Evolutionary conservation across 1,140 invertebrate genomes (phyloP), one percentile per base, ranked within the genome.

Genomic region (Stratiolaelaps scimitus): DNA sequence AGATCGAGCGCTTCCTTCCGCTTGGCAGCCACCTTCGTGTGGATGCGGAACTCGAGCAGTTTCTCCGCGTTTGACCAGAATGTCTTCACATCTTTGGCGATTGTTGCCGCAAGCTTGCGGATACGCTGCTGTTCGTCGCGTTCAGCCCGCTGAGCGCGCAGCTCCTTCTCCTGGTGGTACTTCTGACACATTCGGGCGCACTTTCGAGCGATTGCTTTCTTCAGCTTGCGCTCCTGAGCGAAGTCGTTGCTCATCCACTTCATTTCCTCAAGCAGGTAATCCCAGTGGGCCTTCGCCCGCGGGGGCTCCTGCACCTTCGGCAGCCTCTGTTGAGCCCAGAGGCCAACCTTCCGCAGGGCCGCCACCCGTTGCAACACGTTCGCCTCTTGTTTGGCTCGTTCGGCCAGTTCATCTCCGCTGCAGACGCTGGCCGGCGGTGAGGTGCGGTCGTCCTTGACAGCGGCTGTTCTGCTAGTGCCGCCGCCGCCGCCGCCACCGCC

Each of bases 41-140:
- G 85, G 70, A 94, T 88, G 75, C 95, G 95, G 75, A 86, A 94
- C 76, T 97, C 91, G 43, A 96, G 91, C 71, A 96, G 77, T 85
- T 96, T 97, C 78, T 96, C 91, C 20, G 94, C 91, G 78, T 96
- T 94, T 1, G 81, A 78, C 95, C 95, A 98, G 76, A 98, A 99
- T 43, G 84, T 86, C 76, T 88, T 84, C 17, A 98, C 83, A 79
- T 94, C 90, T 75, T 92, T 94, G 0, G 94, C 89, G 65, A 95
- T 84, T 70, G 87, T 87, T 17, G 84, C 81, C 23, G 93, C 93
- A 34, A 95, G 88, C 71, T 87, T 84, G 72, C 84, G 85, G 19
- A 94, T 72, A 72, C 89, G 85, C 60, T 86, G 76, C 72, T 91
- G 88, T 73, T 95, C 88, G 17, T 92, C 87, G 75, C 92, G 92